phyloP scores from a whole-genome alignment of 2,113 vertebrate species.

The Speoplatyrhinus poulsoni region DNA sequence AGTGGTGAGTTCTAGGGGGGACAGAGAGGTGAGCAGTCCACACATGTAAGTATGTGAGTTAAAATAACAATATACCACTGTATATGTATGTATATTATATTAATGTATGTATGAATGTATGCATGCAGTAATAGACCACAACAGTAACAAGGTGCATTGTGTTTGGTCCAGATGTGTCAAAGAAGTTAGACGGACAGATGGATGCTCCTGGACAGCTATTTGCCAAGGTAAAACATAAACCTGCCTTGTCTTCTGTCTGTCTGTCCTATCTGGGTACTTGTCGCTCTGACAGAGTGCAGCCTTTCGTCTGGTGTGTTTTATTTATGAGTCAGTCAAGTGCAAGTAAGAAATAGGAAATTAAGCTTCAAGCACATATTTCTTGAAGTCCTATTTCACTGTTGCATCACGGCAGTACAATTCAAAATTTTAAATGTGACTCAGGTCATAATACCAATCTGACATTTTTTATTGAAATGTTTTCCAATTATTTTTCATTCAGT shows the following conservation, averaged over 20 bases:
- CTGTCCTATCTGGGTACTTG: neutral
- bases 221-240: conserved; percentile 80
- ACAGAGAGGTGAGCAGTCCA: neutral
- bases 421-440: too few relatives aligned
- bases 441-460: too few relatives aligned
- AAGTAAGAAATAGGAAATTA: too few relatives aligned
- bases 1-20: too few relatives aligned
- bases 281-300: neutral
- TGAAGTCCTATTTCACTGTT: too few relatives aligned
- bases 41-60: neutral
- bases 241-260: neutral
- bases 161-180: conserved; percentile 84
- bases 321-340: too few relatives aligned
- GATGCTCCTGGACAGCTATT: conserved; percentile 92
- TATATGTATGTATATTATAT: neutral
- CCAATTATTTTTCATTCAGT: too few relatives aligned
- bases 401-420: too few relatives aligned
- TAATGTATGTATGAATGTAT: neutral
- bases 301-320: too few relatives aligned
- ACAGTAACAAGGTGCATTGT: neutral
- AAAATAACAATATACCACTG: too few relatives aligned
- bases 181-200: conserved; percentile 86
- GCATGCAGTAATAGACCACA: neutral
- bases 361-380: too few relatives aligned
- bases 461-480: too few relatives aligned